These are phyloP conservation scores for Apocrypta bakeri DNA, from an alignment of 1,140 invertebrate genomes.

Conservation along the genomic window DNA sequence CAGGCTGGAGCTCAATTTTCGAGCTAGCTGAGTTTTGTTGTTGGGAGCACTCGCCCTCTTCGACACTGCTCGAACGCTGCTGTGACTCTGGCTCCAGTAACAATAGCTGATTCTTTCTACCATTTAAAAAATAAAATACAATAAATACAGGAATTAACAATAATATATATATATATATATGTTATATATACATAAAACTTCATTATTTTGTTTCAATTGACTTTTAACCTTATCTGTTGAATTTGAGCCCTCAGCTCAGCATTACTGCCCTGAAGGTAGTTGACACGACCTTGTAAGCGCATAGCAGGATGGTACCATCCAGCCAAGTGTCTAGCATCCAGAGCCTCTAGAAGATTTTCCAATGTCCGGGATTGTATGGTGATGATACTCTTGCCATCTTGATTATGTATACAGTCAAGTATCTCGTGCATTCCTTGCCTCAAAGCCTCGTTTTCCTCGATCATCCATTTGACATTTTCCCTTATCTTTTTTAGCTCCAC, in stretches of 20 bases:
- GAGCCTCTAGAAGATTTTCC: conserved; percentile 77
- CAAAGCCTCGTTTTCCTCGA: conserved; percentile 83
- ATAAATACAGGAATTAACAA: no score
- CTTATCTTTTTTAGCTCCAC: conserved; percentile 58
- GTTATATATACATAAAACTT: no score
- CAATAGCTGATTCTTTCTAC: conserved; percentile 37
- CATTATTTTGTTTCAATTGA: no score
- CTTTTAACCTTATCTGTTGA: conserved; percentile 71
- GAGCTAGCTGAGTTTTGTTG: neutral
- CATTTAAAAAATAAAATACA: neutral
- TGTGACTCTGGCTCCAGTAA: conserved; percentile 13
- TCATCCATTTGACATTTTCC: conserved; percentile 74
- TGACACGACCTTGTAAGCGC: conserved; percentile 80
- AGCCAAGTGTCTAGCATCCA: conserved; percentile 81
- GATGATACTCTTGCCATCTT: conserved; percentile 74
- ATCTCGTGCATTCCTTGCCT: conserved; percentile 82
- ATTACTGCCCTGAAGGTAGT: conserved; percentile 78
- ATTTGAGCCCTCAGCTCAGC: conserved; percentile 76
- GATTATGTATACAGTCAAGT: conserved; percentile 76
- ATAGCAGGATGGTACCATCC: conserved; percentile 86
- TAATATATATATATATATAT: no score
- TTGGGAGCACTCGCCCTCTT: conserved; percentile 45
- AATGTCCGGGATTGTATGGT: conserved; percentile 77
- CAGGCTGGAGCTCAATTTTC: neutral
- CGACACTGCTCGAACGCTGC: conserved; percentile 22